Percentiles rank a stretch among this genome's conserved stretches.
phyloP scores from a whole-genome alignment of 2,797 vertebrate species.

The Acanthurus tractus region DNA sequence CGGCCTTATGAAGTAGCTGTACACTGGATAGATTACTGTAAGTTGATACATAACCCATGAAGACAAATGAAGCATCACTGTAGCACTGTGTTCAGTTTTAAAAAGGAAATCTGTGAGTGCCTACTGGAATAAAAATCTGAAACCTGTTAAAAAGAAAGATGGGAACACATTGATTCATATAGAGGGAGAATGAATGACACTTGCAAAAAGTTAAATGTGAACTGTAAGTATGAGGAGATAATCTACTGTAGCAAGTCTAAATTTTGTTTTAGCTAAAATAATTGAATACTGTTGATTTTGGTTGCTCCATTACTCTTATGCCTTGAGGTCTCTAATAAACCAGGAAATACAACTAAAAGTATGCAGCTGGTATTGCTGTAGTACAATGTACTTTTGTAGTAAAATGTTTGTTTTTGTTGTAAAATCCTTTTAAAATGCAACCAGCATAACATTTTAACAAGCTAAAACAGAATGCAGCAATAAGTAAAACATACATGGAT shows the following conservation, averaged over 20 bases:
- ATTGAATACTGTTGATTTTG: neutral
- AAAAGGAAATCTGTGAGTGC: neutral
- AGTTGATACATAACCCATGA: slow-evolving; percentile 1
- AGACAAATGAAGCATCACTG: slow-evolving; percentile 7
- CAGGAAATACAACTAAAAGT: neutral
- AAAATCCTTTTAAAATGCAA: neutral
- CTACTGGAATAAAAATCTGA: too few relatives aligned
- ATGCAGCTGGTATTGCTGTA: neutral
- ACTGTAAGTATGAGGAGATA: neutral
- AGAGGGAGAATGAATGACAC: neutral
- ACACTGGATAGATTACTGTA: slow-evolving; percentile 26
- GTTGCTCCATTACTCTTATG: neutral
- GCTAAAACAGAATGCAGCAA: neutral
- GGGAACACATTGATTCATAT: neutral
- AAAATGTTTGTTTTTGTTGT: neutral
- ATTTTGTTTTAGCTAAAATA: neutral
- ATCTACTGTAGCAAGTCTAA: neutral
- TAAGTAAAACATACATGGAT: neutral
- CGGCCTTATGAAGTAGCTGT: slow-evolving; percentile 51
- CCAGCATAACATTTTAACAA: neutral
- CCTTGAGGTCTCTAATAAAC: slow-evolving; percentile 7
- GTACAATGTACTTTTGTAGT: neutral
- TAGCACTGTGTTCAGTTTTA: slow-evolving; percentile 12
- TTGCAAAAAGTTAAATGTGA: neutral
- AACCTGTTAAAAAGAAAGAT: too few relatives aligned